A percentile compares a stretch with the other conserved stretches of the same genome.
Evolutionary conservation across 2,888 invertebrate genomes (phyloP).

Genomic region (Candidula unifasciata): DNA sequence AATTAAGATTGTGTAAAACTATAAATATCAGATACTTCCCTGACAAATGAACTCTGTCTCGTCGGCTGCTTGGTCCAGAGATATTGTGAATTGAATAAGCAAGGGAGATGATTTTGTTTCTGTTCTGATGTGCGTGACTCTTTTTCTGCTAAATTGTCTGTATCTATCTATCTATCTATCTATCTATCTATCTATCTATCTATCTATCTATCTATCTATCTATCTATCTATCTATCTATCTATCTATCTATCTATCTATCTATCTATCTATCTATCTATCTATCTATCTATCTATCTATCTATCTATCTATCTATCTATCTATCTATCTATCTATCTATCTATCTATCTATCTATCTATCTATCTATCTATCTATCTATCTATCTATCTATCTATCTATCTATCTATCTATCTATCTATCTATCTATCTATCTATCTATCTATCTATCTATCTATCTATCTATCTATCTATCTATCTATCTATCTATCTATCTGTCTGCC

Average conservation of each 20-base stretch:
- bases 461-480: not conserved
- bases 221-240: not conserved
- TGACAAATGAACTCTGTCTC: constrained; percentile 12
- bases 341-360: not conserved
- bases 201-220: not conserved
- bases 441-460: not conserved
- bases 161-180: not conserved
- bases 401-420: not conserved
- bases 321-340: not conserved
- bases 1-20: constrained; percentile 4
- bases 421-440: not conserved
- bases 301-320: not conserved
- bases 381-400: not conserved
- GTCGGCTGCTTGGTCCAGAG: not conserved
- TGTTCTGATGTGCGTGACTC: not conserved
- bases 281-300: not conserved
- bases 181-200: not conserved
- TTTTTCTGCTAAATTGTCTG: not conserved
- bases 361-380: not conserved
- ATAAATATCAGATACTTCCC: not conserved
- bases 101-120: not conserved
- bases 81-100: not conserved
- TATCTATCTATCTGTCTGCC: not conserved
- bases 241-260: no score
- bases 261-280: not conserved